Conservation (phyloP, 1,140 invertebrate species). For the Artemia franciscana region DNA sequence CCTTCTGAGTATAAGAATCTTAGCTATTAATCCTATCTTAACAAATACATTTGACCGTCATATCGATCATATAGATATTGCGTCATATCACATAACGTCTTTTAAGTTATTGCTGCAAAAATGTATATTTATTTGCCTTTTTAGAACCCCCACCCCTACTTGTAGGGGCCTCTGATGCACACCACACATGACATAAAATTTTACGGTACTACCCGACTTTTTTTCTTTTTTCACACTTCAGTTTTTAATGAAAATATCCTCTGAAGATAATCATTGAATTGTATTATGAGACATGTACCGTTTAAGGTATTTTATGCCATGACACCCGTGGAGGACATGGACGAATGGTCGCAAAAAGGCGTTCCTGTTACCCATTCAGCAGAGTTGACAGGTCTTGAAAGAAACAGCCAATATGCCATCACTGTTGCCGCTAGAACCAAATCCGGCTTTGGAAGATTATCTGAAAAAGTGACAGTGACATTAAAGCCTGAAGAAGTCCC, state of each 20-base stretch:
- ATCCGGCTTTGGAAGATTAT: constrained; percentile 28
- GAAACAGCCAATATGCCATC: constrained; percentile 73
- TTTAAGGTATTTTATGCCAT: constrained; percentile 66
- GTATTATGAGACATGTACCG: not conserved
- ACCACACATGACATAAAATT: no score
- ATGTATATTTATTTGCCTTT: not conserved
- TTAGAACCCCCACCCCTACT: no score
- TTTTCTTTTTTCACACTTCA: not conserved
- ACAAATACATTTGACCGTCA: no score
- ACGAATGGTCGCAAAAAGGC: constrained; percentile 64
- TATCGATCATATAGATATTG: no score
- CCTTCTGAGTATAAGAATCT: no score
- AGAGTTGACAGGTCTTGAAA: constrained; percentile 69
- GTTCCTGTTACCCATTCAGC: constrained; percentile 68
- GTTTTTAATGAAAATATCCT: not conserved
- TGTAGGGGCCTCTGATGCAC: no score
- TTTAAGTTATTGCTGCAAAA: no score
- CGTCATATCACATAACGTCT: no score
- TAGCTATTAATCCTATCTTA: no score
- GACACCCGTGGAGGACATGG: constrained; percentile 72
- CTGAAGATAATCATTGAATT: not conserved
- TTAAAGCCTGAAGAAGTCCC: constrained; percentile 79
- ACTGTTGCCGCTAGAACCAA: constrained; percentile 64
- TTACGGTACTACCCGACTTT: no score
- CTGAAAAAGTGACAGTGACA: constrained; percentile 48